These are phyloP conservation scores for Centropristis striata DNA, from an alignment of 2,113 vertebrate species.

Conservation along the genomic window DNA sequence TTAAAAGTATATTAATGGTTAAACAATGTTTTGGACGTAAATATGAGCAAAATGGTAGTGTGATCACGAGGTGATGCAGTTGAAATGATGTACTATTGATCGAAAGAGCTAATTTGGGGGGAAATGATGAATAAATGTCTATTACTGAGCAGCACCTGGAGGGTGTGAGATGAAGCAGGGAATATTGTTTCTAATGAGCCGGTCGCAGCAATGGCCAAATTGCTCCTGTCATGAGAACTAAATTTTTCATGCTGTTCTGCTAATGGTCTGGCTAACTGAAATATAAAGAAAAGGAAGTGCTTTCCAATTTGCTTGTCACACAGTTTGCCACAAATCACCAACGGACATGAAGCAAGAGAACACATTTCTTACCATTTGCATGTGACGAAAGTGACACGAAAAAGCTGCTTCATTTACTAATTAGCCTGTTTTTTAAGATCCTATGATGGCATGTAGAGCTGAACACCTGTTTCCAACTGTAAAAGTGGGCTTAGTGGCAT, in stretches of 20 bases:
- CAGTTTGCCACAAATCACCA: constrained; percentile 32
- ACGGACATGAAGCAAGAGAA: neutral
- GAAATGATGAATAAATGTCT: constrained; percentile 46
- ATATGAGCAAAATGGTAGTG: neutral
- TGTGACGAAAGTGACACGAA: neutral
- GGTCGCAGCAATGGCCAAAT: constrained; percentile 38
- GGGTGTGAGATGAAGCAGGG: constrained; percentile 26
- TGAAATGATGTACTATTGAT: constrained; percentile 48
- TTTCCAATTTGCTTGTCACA: constrained; percentile 37
- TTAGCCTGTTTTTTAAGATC: neutral
- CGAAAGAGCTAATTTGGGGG: constrained; percentile 41
- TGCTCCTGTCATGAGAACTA: constrained; percentile 46
- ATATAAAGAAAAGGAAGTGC: constrained; percentile 23
- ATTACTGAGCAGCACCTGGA: constrained; percentile 36
- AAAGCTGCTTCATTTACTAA: constrained; percentile 17
- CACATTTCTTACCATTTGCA: neutral
- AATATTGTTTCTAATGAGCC: constrained; percentile 55
- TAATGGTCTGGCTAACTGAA: constrained; percentile 44
- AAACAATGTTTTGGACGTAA: constrained; percentile 36
- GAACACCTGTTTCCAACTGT: constrained; percentile 5
- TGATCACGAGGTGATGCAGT: constrained; percentile 5
- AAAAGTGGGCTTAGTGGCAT: neutral
- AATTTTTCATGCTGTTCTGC: constrained; percentile 25
- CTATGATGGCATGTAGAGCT: neutral
- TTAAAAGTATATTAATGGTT: constrained; percentile 47